Evolutionary conservation across 2,888 invertebrate species (phyloP).

Genomic region (Cryptus armator): DNA sequence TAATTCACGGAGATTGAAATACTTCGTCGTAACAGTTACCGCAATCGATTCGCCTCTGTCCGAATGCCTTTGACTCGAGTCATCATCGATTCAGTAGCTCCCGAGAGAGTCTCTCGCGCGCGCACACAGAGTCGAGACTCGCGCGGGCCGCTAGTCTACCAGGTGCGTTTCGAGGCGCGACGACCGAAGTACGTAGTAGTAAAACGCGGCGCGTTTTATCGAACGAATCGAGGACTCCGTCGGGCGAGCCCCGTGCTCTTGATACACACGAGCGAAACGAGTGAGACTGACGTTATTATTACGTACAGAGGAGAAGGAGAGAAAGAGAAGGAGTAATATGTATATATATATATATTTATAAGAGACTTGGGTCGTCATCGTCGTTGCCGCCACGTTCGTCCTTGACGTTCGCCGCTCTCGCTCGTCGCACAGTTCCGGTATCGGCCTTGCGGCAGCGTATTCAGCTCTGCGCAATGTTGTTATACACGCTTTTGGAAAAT

Average conservation of each 20-base stretch:
- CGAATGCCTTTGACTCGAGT: conserved; percentile 76
- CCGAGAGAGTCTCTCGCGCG: conserved; percentile 11
- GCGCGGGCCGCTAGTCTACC: conserved; percentile 31
- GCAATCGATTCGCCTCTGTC: conserved; percentile 74
- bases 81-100: conserved; percentile 67
- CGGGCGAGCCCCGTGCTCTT: conserved; percentile 42
- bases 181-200: neutral
- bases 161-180: conserved; percentile 47
- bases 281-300: conserved; percentile 27
- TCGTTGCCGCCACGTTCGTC: conserved; percentile 54
- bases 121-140: neutral
- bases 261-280: conserved; percentile 45
- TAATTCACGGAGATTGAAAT: neutral
- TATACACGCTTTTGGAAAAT: conserved; percentile 31
- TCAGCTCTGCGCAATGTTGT: conserved; percentile 29
- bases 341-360: neutral
- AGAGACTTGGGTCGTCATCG: conserved; percentile 40
- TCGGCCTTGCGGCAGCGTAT: conserved; percentile 60
- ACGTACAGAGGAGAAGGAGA: conserved; percentile 1
- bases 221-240: conserved; percentile 61
- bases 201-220: conserved; percentile 43
- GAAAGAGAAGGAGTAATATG: conserved; percentile 29
- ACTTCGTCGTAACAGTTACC: conserved; percentile 16
- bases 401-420: conserved; percentile 64
- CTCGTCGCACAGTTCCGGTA: conserved; percentile 69